Evolutionary conservation across 2,888 invertebrate genomes (phyloP).

Genomic region (Ochropacha duplaris): DNA sequence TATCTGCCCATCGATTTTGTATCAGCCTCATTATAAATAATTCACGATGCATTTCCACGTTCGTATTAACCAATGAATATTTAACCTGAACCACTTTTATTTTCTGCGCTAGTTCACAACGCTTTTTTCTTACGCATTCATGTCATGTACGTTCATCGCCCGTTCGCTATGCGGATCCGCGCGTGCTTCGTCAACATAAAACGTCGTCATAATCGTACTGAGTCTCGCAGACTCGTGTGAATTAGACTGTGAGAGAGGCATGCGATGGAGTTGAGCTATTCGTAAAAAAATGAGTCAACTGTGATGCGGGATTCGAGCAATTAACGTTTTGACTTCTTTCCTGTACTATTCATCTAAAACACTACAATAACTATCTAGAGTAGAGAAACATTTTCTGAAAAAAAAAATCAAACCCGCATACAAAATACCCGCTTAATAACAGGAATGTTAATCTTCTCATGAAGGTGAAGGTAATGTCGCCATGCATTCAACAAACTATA

Average conservation of each 20-base stretch:
- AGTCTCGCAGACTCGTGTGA: slow-evolving; percentile 56
- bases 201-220: slow-evolving; percentile 34
- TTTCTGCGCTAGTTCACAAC: slow-evolving; percentile 43
- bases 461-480: background rate
- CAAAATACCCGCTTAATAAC: background rate
- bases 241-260: slow-evolving; percentile 70
- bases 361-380: background rate
- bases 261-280: slow-evolving; percentile 42
- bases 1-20: background rate
- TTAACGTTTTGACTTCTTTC: background rate
- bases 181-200: slow-evolving; percentile 39
- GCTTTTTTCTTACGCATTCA: slow-evolving; percentile 29
- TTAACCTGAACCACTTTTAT: slow-evolving; percentile 30
- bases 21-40: background rate
- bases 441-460: background rate
- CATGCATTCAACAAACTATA: background rate
- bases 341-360: background rate
- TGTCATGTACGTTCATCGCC: slow-evolving; percentile 28
- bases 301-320: slow-evolving; percentile 4
- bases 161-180: slow-evolving; percentile 53
- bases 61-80: slow-evolving; percentile 5
- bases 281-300: slow-evolving; percentile 14
- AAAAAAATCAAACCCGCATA: no score
- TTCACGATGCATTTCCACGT: background rate
- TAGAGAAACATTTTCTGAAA: no score